A percentile compares a stretch with the other conserved stretches of the same genome.
Conservation (phyloP, 2,888 invertebrate species). For the Watsonalla binaria region DNA sequence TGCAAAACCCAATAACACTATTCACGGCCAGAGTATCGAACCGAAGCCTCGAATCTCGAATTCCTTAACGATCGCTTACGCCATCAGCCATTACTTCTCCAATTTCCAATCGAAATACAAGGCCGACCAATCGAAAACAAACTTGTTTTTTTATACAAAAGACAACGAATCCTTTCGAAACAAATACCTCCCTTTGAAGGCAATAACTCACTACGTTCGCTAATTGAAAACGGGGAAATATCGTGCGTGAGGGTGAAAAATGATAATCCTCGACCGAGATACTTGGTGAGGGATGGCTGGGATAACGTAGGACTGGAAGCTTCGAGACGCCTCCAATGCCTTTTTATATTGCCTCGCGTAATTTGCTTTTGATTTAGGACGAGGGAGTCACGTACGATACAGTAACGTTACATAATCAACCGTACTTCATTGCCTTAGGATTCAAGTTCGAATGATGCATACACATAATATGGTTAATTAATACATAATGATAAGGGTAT, state of each 20-base stretch:
- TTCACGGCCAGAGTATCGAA: too few relatives aligned
- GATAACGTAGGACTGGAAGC: slow-evolving; percentile 9
- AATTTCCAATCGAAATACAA: neutral
- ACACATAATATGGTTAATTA: too few relatives aligned
- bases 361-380: slow-evolving; percentile 1
- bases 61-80: too few relatives aligned
- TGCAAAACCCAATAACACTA: too few relatives aligned
- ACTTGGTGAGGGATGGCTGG: slow-evolving; percentile 6
- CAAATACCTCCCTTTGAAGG: slow-evolving; percentile 17
- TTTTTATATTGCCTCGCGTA: slow-evolving; percentile 1
- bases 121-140: neutral
- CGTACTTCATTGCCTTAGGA: neutral
- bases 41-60: too few relatives aligned
- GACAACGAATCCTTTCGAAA: slow-evolving; percentile 1
- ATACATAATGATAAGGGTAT: too few relatives aligned
- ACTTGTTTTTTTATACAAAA: neutral
- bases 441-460: neutral
- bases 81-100: too few relatives aligned
- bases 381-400: neutral
- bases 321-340: slow-evolving; percentile 1
- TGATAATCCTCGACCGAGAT: slow-evolving; percentile 24
- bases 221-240: slow-evolving; percentile 32
- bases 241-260: slow-evolving; percentile 28
- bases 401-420: too few relatives aligned
- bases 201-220: slow-evolving; percentile 29